Percentiles rank a stretch among this genome's conserved stretches.
phyloP scores from a whole-genome alignment of 2,888 invertebrate genomes.

The Nephrocerus scutellatus region DNA sequence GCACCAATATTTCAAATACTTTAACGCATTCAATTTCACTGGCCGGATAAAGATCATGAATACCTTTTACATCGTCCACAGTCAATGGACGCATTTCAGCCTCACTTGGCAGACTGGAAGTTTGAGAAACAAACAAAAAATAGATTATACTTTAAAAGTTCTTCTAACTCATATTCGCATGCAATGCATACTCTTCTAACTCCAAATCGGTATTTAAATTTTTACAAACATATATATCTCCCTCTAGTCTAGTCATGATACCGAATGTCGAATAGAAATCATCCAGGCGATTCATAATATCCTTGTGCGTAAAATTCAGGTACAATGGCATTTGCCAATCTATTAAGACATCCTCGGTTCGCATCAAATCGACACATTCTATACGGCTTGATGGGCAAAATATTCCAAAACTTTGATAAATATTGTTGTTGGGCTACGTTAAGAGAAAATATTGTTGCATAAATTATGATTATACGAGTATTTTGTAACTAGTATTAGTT shows the following conservation, averaged over 20 bases:
- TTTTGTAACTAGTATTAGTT: conserved; percentile 3
- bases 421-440: conserved; percentile 69
- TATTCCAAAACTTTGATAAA: conserved; percentile 78
- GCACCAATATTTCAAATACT: conserved; percentile 72
- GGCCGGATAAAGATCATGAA: conserved; percentile 80
- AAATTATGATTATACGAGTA: conserved; percentile 2
- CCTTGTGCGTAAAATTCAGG: conserved; percentile 79
- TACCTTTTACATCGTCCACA: conserved; percentile 71
- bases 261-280: conserved; percentile 60
- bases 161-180: neutral
- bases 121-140: conserved; percentile 4
- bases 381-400: conserved; percentile 74
- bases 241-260: conserved; percentile 65
- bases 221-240: conserved; percentile 72
- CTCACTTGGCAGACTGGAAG: conserved; percentile 53
- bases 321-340: conserved; percentile 75
- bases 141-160: neutral
- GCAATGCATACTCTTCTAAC: conserved; percentile 53
- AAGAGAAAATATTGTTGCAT: neutral
- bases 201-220: conserved; percentile 55
- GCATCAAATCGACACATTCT: conserved; percentile 64
- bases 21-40: conserved; percentile 82
- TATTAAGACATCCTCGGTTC: conserved; percentile 68
- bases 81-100: conserved; percentile 69
- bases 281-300: conserved; percentile 70